phyloP scores from a whole-genome alignment of 2,888 invertebrate genomes.

The Zygaena filipendulae region DNA sequence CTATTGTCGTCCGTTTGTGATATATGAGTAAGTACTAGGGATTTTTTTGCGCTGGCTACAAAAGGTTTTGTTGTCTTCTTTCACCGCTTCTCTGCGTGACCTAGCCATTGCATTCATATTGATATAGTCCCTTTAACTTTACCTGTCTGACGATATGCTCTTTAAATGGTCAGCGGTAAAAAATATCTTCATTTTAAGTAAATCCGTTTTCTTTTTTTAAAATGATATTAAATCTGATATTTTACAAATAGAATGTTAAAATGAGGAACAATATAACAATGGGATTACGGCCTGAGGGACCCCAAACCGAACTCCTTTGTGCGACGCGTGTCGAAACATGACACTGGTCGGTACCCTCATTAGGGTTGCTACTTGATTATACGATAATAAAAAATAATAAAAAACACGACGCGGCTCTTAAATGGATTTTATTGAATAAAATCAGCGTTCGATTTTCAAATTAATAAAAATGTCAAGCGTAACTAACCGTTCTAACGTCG shows the following conservation, averaged over 20 bases:
- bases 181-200: too few relatives aligned
- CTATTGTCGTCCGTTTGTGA: slow-evolving; percentile 42
- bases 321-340: slow-evolving; percentile 46
- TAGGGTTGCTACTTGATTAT: slow-evolving; percentile 39
- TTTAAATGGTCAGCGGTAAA: too few relatives aligned
- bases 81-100: neutral
- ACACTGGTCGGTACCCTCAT: slow-evolving; percentile 47
- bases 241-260: slow-evolving; percentile 40
- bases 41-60: slow-evolving; percentile 21
- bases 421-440: slow-evolving; percentile 13
- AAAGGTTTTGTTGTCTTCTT: slow-evolving; percentile 17
- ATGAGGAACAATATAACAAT: slow-evolving; percentile 39
- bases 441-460: slow-evolving; percentile 13
- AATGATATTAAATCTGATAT: slow-evolving; percentile 44
- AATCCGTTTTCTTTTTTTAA: too few relatives aligned
- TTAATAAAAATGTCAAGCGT: slow-evolving; percentile 19
- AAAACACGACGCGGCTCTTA: slow-evolving; percentile 11
- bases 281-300: slow-evolving; percentile 29
- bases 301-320: slow-evolving; percentile 35
- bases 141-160: too few relatives aligned
- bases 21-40: slow-evolving; percentile 28
- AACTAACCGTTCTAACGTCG: slow-evolving; percentile 27
- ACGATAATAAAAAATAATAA: too few relatives aligned
- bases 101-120: neutral
- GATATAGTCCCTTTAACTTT: neutral